Evolutionary conservation across 2,888 invertebrate species (phyloP), one percentile per base, ranked within the genome.

Genomic region (Parnassius smintheus): DNA sequence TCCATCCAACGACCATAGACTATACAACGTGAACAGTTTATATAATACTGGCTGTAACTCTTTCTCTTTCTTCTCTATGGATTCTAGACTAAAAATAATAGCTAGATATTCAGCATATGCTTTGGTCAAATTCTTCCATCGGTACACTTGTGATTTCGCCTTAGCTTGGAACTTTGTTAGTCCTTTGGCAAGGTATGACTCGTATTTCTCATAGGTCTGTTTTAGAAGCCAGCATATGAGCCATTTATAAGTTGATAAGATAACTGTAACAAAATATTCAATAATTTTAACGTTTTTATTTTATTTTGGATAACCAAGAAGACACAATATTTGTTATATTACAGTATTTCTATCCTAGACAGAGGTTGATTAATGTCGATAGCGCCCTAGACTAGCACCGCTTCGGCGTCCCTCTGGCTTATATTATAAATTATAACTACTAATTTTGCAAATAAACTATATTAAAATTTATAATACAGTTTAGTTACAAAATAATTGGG

Each of bases 131-230:
- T 94, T 93, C 49, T 95, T 93, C 70, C 96, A 96, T 69, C 94
- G 93, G 82, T 96, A 96, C 7, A 97, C 97, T 87, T 98, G 98
- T 0, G 95, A 94, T 73, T 95, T 94, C 78, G 95, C 96, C 63
- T 95, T 93, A 0, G 97, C 96, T 42, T 94, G 94, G 79, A 97
- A 97, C 68, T 93, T 93, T 68, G 95, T 94, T 0, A 92, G 84
- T 0, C 95, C 95, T 13, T 86, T 85, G 0, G 91, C 77, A 18
- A 94, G 72, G 56, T 94, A 92, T 0, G 84, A 70, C 57, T 93
- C 90, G 70, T 95, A 93, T 78, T 94, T 93, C 44, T 89, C 85
- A 65, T 94, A 91, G 0, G 96, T 96, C 66, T 95, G 93, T 64
- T 94, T 90, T n/a, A 96, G 85, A 7, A 98, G 88, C 91, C 96